Conservation (phyloP, 2,888 invertebrate species). For the Myopa testacea region DNA sequence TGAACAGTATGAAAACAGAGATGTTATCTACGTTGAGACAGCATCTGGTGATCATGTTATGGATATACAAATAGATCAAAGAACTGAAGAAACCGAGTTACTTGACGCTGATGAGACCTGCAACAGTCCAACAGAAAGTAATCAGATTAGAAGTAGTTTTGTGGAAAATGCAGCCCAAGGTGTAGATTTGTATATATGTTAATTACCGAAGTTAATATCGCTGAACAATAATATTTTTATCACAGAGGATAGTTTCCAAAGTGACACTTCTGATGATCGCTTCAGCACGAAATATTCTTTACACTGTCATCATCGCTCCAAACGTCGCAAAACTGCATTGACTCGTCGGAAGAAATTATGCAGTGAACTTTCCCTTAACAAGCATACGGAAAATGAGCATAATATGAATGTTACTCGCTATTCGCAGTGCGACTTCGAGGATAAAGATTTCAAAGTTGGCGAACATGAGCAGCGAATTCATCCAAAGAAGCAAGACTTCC, state of each 20-base stretch:
- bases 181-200: neutral
- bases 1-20: too few species aligned
- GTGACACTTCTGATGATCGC: neutral
- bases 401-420: too few species aligned
- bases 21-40: too few species aligned
- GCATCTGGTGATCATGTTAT: neutral
- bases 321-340: constrained; percentile 22
- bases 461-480: constrained; percentile 46
- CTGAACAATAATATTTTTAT: neutral
- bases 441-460: constrained; percentile 40
- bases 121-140: constrained; percentile 41
- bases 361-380: neutral
- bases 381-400: neutral
- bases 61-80: neutral
- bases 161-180: constrained; percentile 23
- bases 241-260: neutral
- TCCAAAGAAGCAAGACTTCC: constrained; percentile 43
- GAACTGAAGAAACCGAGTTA: neutral
- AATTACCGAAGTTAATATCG: neutral
- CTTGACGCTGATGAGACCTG: constrained; percentile 11
- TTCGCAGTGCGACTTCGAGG: constrained; percentile 43
- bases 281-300: constrained; percentile 19
- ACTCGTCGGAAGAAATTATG: neutral
- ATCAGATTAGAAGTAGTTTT: neutral
- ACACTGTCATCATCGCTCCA: neutral